Percentiles rank a stretch among this genome's conserved stretches.
Evolutionary conservation across 2,113 vertebrate species (phyloP).

Genomic region (Nansenia antarctica): DNA sequence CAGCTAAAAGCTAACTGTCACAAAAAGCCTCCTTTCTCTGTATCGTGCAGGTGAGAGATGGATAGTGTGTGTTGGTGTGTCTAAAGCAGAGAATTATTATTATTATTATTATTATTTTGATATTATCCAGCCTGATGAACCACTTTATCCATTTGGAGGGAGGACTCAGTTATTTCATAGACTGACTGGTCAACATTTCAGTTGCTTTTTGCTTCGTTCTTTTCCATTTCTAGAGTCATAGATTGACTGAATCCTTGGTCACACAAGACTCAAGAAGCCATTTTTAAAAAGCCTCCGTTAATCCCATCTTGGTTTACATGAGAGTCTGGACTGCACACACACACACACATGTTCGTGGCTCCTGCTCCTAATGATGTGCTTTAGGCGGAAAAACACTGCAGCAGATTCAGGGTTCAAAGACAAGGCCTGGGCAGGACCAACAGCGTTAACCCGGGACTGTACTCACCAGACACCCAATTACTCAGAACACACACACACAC

Average conservation of each 20-base stretch:
- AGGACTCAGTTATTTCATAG: background rate
- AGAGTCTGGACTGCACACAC: constrained; percentile 9
- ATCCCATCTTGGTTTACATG: constrained; percentile 13
- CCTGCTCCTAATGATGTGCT: constrained; percentile 22
- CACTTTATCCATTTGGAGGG: background rate
- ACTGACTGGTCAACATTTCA: background rate
- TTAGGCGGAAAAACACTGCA: background rate
- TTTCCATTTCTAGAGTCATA: background rate
- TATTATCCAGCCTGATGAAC: too few relatives aligned
- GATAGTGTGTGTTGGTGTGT: background rate
- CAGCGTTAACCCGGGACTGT: constrained; percentile 15
- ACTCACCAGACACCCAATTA: constrained; percentile 37
- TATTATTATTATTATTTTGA: too few relatives aligned
- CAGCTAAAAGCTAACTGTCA: background rate
- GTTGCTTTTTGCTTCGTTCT: background rate
- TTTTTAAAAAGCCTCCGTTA: background rate
- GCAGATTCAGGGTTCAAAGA: constrained; percentile 17
- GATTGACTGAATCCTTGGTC: background rate
- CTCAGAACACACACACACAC: background rate
- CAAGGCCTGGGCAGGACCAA: constrained; percentile 4
- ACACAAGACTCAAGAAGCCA: background rate
- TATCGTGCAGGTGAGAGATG: background rate
- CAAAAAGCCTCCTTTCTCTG: background rate
- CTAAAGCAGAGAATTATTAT: background rate
- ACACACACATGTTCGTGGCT: background rate